These are phyloP conservation scores for Leucosticte australis DNA, from an alignment of 2,113 vertebrate genomes.

Conservation along the genomic window DNA sequence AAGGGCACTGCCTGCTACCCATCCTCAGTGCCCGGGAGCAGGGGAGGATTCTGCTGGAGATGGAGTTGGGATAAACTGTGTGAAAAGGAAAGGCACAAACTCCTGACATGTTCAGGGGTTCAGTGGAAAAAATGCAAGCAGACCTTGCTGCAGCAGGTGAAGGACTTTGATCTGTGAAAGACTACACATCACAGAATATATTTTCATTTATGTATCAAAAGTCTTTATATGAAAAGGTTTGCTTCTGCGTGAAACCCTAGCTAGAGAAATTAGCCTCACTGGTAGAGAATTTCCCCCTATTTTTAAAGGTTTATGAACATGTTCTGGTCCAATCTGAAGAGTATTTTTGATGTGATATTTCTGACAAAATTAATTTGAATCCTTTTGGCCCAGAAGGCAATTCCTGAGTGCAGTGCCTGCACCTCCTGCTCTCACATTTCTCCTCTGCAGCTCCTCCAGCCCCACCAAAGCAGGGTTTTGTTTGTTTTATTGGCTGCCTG, in stretches of 20 bases:
- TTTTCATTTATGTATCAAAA: not conserved
- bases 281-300: accelerated
- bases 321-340: not conserved
- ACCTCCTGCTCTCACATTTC: too few relatives aligned
- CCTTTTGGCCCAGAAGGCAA: not conserved
- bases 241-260: not conserved
- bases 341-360: not conserved
- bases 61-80: not conserved
- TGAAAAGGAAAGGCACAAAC: not conserved
- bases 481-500: not conserved
- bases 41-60: not conserved
- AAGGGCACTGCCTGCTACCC: not conserved
- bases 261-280: not conserved
- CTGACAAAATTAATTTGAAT: not conserved
- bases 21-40: not conserved
- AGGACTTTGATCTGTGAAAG: not conserved
- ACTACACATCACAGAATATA: not conserved
- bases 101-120: not conserved
- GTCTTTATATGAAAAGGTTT: not conserved
- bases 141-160: not conserved
- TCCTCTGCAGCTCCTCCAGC: not conserved
- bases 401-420: not conserved
- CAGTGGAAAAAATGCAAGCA: not conserved
- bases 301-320: not conserved
- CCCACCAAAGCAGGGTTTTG: not conserved